Base-by-base conservation (phyloP, 2,888 invertebrate species). In the Idaea aversata region DNA sequence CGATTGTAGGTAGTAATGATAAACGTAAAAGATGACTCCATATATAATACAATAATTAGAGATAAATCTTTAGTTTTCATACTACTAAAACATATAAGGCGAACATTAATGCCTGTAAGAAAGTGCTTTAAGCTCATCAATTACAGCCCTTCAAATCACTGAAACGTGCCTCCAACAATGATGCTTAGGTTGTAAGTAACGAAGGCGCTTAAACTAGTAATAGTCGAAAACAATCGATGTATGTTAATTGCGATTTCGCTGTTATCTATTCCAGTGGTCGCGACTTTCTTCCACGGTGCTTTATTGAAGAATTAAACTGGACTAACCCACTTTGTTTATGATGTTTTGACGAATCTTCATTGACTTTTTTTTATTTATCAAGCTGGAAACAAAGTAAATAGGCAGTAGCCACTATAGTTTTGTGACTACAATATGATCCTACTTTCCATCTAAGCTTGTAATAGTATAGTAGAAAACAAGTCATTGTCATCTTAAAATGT, bases 181-280 rank as follows among this genome's bases (percentile, higher is more conserved):
- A 47, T 13, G 47, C 7, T 47, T 6, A 6, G 47, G 47, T 10
- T 13, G 47, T 47, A 47, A 47, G 7, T 47, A 47, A 7, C 36
- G 4, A 7, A 47, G 10, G 47, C 3, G 6, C 25, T 25, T 25
- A 25, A 25, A 25, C 25, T 25, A 25, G 25, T 25, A 10, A 5
- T 7, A 47, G 47, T 47, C 76, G 80, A 77, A 83, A 84, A 86
- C 87, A 84, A 87, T 84, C 78, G 78, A 84, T 82, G 83, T 82
- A 76, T 86, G 83, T 83, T 86, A 85, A 87, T 87, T 84, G 82
- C 78, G 71, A 82, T 80, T 83, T 82, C 81, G 79, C 76, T 77
- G 80, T 73, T 84, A 85, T 85, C 84, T 85, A 84, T 84, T 70
- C 79, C 80, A 83, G 83, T 76, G 79, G 82, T 84, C 83, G 74